These are phyloP conservation scores for Nettapus auritus DNA, from an alignment of 2,113 vertebrate genomes.

Conservation along the genomic window DNA sequence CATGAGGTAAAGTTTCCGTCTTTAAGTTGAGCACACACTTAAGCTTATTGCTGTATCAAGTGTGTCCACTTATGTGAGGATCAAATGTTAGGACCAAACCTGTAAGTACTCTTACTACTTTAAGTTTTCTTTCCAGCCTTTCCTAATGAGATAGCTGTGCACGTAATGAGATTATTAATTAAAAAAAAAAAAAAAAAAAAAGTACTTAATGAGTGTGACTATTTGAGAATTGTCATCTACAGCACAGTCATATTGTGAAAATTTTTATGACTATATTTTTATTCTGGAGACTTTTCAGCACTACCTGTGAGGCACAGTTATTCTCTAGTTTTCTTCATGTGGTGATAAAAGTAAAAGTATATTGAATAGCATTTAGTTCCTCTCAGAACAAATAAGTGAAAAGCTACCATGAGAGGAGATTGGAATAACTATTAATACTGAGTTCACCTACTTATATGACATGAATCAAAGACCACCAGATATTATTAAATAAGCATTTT, in stretches of 20 bases:
- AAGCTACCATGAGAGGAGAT: neutral
- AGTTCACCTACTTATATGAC: neutral
- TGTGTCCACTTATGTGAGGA: neutral
- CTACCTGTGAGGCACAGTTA: neutral
- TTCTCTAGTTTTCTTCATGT: neutral
- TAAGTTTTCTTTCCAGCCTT: neutral
- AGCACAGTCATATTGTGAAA: neutral
- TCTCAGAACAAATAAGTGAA: neutral
- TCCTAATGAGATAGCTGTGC: neutral
- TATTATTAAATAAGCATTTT: neutral
- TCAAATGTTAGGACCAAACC: neutral
- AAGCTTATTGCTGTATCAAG: neutral
- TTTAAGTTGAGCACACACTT: neutral
- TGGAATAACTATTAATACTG: neutral
- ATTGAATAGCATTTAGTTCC: neutral
- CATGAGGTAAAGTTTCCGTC: neutral
- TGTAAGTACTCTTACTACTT: neutral
- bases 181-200: neutral
- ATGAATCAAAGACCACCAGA: neutral
- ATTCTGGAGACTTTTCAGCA: neutral
- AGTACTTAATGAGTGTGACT: neutral
- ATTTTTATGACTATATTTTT: neutral
- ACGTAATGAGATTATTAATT: neutral
- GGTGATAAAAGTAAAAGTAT: neutral
- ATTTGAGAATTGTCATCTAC: neutral